phyloP scores from a whole-genome alignment of 2,797 vertebrate species.

The Rhabdomys pumilio region DNA sequence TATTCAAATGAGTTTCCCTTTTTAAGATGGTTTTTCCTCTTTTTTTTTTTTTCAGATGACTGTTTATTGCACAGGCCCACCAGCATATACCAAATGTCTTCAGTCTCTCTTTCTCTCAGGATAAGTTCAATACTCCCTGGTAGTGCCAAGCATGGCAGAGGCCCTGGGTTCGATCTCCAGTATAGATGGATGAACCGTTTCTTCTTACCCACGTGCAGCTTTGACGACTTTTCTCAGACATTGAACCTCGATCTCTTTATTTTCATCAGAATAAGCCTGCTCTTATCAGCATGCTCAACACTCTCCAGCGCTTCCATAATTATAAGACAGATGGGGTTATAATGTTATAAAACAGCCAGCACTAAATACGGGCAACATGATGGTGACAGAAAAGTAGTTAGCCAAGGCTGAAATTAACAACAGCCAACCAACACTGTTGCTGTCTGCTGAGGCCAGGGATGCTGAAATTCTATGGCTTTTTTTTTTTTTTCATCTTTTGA shows the following conservation, averaged over 20 bases:
- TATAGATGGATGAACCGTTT: neutral
- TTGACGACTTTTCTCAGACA: neutral
- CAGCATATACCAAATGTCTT: neutral
- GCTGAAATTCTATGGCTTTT: constrained; percentile 45
- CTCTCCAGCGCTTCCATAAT: constrained; percentile 52
- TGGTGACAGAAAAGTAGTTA: constrained; percentile 57
- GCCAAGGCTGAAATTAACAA: neutral
- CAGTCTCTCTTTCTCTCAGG: constrained; percentile 43
- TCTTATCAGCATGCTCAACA: constrained; percentile 15
- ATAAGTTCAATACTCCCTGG: neutral
- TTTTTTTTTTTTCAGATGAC: constrained; percentile 27
- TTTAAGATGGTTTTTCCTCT: constrained; percentile 42
- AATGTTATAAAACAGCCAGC: constrained; percentile 56
- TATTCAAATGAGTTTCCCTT: constrained; percentile 8
- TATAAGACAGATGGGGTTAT: constrained; percentile 60
- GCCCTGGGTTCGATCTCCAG: neutral
- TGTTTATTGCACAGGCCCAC: neutral
- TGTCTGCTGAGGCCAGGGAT: neutral
- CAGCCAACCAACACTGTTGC: neutral
- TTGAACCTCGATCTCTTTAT: constrained; percentile 45
- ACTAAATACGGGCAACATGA: constrained; percentile 59
- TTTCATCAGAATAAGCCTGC: constrained; percentile 33
- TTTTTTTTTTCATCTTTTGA: constrained; percentile 32
- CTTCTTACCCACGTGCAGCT: neutral
- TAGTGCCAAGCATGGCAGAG: neutral